Conservation (phyloP, 2,888 invertebrate genomes). For the Drosophila kanekoi region DNA sequence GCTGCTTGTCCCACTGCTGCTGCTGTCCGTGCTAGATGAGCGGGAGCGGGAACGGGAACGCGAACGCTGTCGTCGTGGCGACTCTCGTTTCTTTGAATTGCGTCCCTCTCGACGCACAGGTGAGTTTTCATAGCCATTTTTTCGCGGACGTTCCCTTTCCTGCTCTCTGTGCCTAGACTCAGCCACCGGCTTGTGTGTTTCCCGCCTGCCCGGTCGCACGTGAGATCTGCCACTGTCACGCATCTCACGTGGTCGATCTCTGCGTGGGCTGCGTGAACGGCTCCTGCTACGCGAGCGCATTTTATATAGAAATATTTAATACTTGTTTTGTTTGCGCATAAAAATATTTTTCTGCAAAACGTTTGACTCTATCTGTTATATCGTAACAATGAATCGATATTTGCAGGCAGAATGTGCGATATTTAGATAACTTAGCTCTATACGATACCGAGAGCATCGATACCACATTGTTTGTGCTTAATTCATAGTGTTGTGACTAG, state of each 20-base stretch:
- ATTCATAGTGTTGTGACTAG: not conserved
- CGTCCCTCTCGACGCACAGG: constrained; percentile 6
- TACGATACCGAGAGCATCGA: not conserved
- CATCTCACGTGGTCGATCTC: constrained; percentile 23
- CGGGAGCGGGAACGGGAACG: constrained; percentile 53
- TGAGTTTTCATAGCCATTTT: constrained; percentile 15
- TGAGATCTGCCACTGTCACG: constrained; percentile 21
- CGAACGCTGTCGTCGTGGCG: constrained; percentile 13
- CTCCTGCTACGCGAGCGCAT: constrained; percentile 66
- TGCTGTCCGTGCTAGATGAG: constrained; percentile 43
- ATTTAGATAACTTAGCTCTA: not conserved
- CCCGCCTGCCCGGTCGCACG: constrained; percentile 29
- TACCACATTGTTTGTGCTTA: not conserved
- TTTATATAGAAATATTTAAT: not conserved
- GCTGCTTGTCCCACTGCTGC: constrained; percentile 31
- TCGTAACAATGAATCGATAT: constrained; percentile 25
- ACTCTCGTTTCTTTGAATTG: constrained; percentile 9
- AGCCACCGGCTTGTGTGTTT: constrained; percentile 19
- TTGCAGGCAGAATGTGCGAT: not conserved
- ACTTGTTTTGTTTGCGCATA: not conserved
- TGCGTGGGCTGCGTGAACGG: constrained; percentile 54
- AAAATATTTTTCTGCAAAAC: constrained; percentile 25
- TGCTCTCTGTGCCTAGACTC: constrained; percentile 26
- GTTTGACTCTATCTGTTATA: constrained; percentile 38
- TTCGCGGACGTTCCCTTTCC: constrained; percentile 10